Conservation (phyloP, 1,140 invertebrate species). For the Homarus americanus region DNA sequence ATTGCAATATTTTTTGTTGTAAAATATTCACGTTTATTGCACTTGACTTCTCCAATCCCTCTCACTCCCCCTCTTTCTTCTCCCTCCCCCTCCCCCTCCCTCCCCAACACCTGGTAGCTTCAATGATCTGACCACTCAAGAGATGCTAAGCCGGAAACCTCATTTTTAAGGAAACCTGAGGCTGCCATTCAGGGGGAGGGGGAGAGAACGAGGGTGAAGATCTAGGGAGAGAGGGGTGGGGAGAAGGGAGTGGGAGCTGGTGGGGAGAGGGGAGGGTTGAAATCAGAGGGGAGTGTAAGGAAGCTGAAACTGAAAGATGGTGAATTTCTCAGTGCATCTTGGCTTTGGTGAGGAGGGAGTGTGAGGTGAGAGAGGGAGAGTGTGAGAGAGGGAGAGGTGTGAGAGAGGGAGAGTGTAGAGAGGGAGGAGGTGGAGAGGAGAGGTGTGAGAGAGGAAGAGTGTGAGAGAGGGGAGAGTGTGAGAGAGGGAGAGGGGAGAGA, state of each 20-base stretch:
- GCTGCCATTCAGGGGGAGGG: slow-evolving; percentile 22
- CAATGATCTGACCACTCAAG: neutral
- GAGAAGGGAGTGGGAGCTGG: neutral
- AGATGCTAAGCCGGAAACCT: slow-evolving; percentile 16
- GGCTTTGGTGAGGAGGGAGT: no score
- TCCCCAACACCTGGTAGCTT: neutral
- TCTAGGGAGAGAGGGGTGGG: neutral
- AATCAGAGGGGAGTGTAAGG: no score
- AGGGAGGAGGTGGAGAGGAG: neutral
- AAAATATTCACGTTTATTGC: neutral
- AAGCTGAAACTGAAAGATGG: no score
- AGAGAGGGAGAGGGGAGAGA: neutral
- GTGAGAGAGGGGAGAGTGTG: neutral
- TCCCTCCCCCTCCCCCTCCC: neutral
- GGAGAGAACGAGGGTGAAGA: neutral
- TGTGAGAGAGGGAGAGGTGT: neutral
- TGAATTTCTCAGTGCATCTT: no score
- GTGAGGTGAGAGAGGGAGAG: neutral
- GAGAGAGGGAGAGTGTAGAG: neutral
- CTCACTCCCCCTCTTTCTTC: neutral
- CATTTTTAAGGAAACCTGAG: slow-evolving; percentile 25
- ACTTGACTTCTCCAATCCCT: neutral
- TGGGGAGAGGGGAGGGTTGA: neutral
- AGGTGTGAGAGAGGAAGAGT: neutral
- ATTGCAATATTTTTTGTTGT: no score